Evolutionary conservation across 2,888 invertebrate species (phyloP).

Genomic region (Altica lythri): DNA sequence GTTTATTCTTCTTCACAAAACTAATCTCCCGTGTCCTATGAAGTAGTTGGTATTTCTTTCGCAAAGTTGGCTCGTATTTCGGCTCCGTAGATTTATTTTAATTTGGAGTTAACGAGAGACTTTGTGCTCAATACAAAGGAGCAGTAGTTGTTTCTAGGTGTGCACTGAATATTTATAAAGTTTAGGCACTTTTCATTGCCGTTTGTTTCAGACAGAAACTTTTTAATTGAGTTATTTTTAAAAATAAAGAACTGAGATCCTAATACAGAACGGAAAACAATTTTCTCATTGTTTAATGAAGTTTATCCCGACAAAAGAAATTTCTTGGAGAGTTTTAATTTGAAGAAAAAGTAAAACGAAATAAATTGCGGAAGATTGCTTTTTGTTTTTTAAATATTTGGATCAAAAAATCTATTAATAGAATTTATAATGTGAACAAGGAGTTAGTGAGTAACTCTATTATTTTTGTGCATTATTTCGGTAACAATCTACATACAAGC

Average conservation of each 20-base stretch:
- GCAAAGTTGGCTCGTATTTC: conserved; percentile 38
- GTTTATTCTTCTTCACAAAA: conserved; percentile 12
- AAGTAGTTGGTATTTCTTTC: conserved; percentile 35
- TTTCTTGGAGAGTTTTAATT: not conserved
- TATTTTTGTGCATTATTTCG: too few species aligned
- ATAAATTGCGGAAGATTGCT: too few species aligned
- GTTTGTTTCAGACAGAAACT: conserved; percentile 29
- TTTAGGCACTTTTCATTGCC: conserved; percentile 29
- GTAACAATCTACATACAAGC: too few species aligned
- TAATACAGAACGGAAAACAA: conserved; percentile 12
- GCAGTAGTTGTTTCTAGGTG: conserved; percentile 47
- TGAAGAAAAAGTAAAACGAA: not conserved
- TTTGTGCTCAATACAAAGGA: conserved; percentile 49
- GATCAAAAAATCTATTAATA: too few species aligned
- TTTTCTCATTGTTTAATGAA: conserved; percentile 12
- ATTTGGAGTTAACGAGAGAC: conserved; percentile 54
- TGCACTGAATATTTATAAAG: conserved; percentile 46
- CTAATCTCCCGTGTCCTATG: conserved; percentile 26
- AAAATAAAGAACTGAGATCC: conserved; percentile 20
- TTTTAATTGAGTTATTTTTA: conserved; percentile 35
- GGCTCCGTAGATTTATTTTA: conserved; percentile 54
- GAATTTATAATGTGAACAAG: too few species aligned
- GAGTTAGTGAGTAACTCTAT: too few species aligned
- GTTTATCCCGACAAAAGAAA: conserved; percentile 4
- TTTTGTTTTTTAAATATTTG: too few species aligned